A percentile compares a stretch with the other conserved stretches of the same genome.
Conservation (phyloP, 1,140 invertebrate genomes). For the Brachionus sp. region DNA sequence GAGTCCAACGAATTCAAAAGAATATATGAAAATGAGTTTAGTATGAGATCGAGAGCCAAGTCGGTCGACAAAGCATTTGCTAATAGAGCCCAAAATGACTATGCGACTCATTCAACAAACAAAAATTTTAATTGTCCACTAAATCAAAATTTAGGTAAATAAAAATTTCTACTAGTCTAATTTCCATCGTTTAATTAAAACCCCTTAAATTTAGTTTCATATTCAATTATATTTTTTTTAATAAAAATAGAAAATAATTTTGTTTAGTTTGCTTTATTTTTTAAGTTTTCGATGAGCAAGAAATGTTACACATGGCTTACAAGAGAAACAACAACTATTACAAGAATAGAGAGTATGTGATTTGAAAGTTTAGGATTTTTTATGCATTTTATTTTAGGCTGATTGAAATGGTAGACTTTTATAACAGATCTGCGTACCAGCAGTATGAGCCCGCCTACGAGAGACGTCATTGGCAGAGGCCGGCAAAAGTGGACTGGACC, state of each 20-base stretch:
- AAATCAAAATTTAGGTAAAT: constrained; percentile 2
- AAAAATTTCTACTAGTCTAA: not conserved
- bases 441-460: not conserved
- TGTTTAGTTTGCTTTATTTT: not conserved
- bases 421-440: not conserved
- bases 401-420: not conserved
- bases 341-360: not conserved
- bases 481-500: not conserved
- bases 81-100: not conserved
- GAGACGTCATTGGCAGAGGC: not conserved
- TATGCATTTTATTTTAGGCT: not conserved
- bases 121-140: not conserved
- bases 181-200: not conserved
- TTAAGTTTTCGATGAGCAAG: not conserved
- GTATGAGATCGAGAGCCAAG: not conserved
- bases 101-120: not conserved
- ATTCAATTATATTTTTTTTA: not conserved
- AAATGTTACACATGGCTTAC: constrained; percentile 15
- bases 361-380: not conserved
- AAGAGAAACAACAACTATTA: not conserved
- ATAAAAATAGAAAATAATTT: not conserved
- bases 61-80: not conserved
- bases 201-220: not conserved
- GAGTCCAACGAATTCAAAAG: not conserved
- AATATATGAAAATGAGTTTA: constrained; percentile 36